Percentiles rank a stretch among this genome's conserved stretches.
phyloP scores from a whole-genome alignment of 2,113 vertebrate genomes.

The Aegithalos caudatus region DNA sequence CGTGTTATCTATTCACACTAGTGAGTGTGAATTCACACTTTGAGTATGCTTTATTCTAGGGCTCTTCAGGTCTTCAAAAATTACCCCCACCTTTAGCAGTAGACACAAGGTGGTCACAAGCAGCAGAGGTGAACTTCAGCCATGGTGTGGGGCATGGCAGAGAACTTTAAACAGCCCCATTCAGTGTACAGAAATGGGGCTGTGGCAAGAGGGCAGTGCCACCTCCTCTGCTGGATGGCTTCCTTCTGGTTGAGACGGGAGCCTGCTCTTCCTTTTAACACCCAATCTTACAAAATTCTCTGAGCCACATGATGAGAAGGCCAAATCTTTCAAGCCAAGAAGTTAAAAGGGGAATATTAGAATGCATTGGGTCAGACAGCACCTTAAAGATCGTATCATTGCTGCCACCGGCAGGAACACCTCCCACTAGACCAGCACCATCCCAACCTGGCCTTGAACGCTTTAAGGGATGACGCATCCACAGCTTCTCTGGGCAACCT shows the following conservation, averaged over 20 bases:
- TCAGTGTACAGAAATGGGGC: background rate
- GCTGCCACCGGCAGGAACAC: background rate
- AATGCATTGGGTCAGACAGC: background rate
- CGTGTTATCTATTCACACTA: rapidly evolving
- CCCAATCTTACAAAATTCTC: background rate
- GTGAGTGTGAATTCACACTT: background rate
- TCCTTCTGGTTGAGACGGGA: background rate
- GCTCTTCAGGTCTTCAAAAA: background rate
- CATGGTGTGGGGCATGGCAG: rapidly evolving
- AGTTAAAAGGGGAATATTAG: background rate
- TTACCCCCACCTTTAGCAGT: too few species aligned
- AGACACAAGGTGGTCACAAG: background rate
- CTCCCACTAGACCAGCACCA: background rate
- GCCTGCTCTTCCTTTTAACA: background rate
- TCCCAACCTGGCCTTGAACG: background rate
- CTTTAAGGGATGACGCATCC: background rate
- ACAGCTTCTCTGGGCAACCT: background rate
- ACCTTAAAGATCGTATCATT: background rate
- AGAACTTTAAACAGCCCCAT: too few species aligned
- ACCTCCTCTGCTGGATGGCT: rapidly evolving
- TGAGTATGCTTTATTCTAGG: background rate
- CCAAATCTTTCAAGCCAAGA: background rate
- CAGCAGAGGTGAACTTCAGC: too few species aligned
- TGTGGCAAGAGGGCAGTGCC: background rate
- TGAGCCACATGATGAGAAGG: too few species aligned